Conservation (phyloP, 1,140 invertebrate genomes). For the Drosophila sturtevanti region DNA sequence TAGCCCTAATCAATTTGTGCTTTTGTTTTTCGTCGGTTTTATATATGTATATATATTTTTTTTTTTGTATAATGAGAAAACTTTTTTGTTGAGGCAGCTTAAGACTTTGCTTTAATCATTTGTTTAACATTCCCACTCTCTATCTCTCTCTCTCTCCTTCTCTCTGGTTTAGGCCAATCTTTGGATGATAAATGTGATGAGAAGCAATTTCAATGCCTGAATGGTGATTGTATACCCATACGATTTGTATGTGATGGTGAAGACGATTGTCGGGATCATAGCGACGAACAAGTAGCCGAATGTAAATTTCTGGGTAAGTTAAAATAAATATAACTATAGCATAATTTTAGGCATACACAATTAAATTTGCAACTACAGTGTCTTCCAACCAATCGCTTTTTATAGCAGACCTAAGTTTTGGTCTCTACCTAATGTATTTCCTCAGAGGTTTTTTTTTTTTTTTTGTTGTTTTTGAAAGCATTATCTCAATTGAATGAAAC, state of each 20-base stretch:
- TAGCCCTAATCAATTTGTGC: constrained; percentile 78
- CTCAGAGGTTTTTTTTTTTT: constrained; percentile 2
- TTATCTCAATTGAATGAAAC: constrained; percentile 51
- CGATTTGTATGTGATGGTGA: constrained; percentile 91
- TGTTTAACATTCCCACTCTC: constrained; percentile 45
- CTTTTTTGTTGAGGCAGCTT: constrained; percentile 49
- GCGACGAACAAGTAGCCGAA: constrained; percentile 88
- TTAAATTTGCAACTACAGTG: constrained; percentile 31
- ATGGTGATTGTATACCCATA: constrained; percentile 92
- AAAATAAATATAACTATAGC: constrained; percentile 10
- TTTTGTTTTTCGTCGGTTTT: constrained; percentile 41
- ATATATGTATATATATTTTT: too few relatives aligned
- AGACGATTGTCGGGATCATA: constrained; percentile 91
- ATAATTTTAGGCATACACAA: constrained; percentile 52
- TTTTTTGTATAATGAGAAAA: constrained; percentile 70
- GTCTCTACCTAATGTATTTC: too few relatives aligned
- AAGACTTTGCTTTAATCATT: constrained; percentile 68
- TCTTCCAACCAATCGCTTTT: constrained; percentile 28
- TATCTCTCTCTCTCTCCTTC: constrained; percentile 13
- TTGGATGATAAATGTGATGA: constrained; percentile 84
- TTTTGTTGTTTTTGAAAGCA: constrained; percentile 45
- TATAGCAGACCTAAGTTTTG: too few relatives aligned
- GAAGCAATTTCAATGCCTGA: constrained; percentile 89
- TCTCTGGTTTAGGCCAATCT: constrained; percentile 68
- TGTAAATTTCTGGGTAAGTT: constrained; percentile 86